phyloP scores from a whole-genome alignment of 2,797 vertebrate species.

The Acanthurus lineatus region DNA sequence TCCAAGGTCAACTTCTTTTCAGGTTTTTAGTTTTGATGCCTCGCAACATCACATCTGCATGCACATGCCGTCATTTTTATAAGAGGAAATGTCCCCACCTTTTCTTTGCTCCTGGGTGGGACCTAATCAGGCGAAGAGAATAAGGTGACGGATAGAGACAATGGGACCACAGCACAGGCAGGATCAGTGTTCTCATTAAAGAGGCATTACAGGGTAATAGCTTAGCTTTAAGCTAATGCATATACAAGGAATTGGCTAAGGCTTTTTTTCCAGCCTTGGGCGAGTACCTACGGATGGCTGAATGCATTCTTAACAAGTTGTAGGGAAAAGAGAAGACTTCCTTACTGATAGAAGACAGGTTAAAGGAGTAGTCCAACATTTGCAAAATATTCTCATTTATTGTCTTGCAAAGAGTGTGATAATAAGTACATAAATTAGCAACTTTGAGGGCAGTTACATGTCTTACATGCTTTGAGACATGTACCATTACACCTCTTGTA shows the following conservation, averaged over 20 bases:
- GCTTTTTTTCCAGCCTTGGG: background rate
- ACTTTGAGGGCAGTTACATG: too few relatives aligned
- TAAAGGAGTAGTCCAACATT: background rate
- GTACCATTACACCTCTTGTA: too few relatives aligned
- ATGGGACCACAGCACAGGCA: background rate
- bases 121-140: background rate
- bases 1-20: constrained; percentile 7
- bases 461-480: too few relatives aligned
- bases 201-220: background rate
- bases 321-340: background rate
- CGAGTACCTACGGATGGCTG: background rate
- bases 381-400: background rate
- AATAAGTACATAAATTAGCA: too few relatives aligned
- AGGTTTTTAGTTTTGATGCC: background rate
- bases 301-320: background rate
- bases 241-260: background rate
- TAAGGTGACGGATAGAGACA: background rate
- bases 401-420: too few relatives aligned
- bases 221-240: background rate
- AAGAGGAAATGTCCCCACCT: background rate
- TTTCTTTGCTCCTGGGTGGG: background rate
- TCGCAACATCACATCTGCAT: background rate
- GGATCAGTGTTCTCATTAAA: constrained; percentile 25
- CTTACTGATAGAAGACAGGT: background rate
- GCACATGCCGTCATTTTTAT: background rate